Evolutionary conservation across 1,140 invertebrate species (phyloP).

Genomic region (Sinella curviseta): DNA sequence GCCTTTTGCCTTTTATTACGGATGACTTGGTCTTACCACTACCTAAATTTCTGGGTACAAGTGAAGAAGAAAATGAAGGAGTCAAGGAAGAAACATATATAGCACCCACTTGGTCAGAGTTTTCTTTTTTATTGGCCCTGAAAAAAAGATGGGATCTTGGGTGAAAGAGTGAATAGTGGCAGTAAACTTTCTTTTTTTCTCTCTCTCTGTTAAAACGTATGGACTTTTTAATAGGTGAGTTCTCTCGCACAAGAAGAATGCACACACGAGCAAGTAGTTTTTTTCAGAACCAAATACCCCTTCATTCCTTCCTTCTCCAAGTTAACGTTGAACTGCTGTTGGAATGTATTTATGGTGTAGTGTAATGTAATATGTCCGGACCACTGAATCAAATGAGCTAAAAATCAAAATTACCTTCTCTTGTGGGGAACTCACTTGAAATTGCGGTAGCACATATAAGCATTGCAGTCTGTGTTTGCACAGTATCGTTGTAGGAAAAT

Average conservation of each 20-base stretch:
- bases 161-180: background rate
- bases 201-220: background rate
- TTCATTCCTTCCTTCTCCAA: background rate
- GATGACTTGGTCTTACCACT: background rate
- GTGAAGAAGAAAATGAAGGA: background rate
- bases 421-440: no score
- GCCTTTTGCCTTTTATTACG: conserved; percentile 5
- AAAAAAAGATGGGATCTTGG: conserved; percentile 6
- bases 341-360: conserved; percentile 19
- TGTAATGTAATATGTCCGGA: conserved; percentile 23
- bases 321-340: background rate
- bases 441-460: no score
- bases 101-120: conserved; percentile 2
- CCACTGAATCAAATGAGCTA: conserved; percentile 18
- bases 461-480: no score
- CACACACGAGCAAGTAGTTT: no score
- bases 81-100: background rate
- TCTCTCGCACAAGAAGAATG: no score
- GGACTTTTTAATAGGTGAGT: background rate
- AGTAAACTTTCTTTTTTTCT: conserved; percentile 14
- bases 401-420: conserved; percentile 22
- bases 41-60: no score
- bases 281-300: no score
- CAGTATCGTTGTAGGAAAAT: no score
- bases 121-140: background rate